Evolutionary conservation across 2,888 invertebrate genomes (phyloP).

Genomic region (Nudaria mundana): DNA sequence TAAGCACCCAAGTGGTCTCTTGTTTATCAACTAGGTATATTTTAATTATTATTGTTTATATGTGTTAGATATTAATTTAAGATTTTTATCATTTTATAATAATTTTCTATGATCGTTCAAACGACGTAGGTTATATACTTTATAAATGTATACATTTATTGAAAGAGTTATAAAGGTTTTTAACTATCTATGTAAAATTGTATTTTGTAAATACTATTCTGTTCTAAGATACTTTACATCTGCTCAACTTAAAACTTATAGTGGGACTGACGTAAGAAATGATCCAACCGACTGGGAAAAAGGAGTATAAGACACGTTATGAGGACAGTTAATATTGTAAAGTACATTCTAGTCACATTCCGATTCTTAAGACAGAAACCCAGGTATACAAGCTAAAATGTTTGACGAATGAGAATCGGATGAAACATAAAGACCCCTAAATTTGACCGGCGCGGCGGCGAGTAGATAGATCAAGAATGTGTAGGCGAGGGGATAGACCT

Average conservation of each 20-base stretch:
- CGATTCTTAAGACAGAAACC: slow-evolving; percentile 33
- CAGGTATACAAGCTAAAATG: slow-evolving; percentile 28
- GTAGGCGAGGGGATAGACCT: slow-evolving; percentile 16
- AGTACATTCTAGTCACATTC: slow-evolving; percentile 50
- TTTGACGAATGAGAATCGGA: slow-evolving; percentile 4
- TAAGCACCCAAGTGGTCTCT: slow-evolving; percentile 46
- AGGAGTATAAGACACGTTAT: slow-evolving; percentile 5
- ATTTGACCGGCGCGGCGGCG: slow-evolving; percentile 42
- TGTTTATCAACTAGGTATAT: slow-evolving; percentile 51
- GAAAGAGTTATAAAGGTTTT: slow-evolving; percentile 51
- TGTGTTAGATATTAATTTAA: slow-evolving; percentile 34
- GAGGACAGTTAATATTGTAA: slow-evolving; percentile 16
- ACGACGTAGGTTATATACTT: slow-evolving; percentile 61
- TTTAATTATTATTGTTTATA: slow-evolving; percentile 44
- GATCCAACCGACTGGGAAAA: not conserved
- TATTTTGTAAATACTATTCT: slow-evolving; percentile 76
- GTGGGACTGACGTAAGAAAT: slow-evolving; percentile 55
- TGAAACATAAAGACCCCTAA: slow-evolving; percentile 16
- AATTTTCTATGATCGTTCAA: slow-evolving; percentile 54
- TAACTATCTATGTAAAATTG: slow-evolving; percentile 54
- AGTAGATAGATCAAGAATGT: slow-evolving; percentile 38
- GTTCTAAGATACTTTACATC: slow-evolving; percentile 73
- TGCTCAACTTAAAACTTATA: slow-evolving; percentile 77
- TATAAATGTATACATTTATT: slow-evolving; percentile 66
- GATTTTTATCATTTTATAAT: slow-evolving; percentile 46